Percentiles rank a stretch among this genome's conserved stretches.
These are phyloP conservation scores for Hydrolagus affinis DNA, from an alignment of 2,113 vertebrate genomes.

Conservation along the genomic window DNA sequence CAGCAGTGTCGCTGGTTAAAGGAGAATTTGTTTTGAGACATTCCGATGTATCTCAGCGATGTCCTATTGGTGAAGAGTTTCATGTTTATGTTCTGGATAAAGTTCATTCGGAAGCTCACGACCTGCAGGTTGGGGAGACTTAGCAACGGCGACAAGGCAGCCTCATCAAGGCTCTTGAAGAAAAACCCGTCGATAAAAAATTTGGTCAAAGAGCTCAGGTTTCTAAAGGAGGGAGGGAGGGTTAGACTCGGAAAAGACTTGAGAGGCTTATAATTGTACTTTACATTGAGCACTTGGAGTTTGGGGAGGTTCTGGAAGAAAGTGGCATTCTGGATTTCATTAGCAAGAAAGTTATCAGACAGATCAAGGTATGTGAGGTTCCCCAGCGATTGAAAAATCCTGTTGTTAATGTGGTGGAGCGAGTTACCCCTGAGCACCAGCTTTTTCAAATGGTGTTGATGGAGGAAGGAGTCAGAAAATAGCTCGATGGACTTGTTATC, in stretches of 20 bases:
- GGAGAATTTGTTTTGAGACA: constrained; percentile 42
- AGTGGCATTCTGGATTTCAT: constrained; percentile 51
- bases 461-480: constrained; percentile 43
- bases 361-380: constrained; percentile 50
- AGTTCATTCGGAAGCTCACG: constrained; percentile 59
- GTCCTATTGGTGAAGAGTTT: constrained; percentile 38
- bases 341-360: constrained; percentile 59
- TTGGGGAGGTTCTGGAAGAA: constrained; percentile 53
- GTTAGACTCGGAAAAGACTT: constrained; percentile 43
- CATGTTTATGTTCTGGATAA: constrained; percentile 42
- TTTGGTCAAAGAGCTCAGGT: constrained; percentile 45
- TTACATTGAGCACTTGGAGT: constrained; percentile 54
- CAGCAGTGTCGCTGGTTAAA: not conserved
- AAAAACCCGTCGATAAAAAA: constrained; percentile 60
- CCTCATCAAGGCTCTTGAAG: constrained; percentile 46
- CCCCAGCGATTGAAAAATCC: constrained; percentile 49
- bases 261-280: constrained; percentile 59
- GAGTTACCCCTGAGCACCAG: constrained; percentile 63
- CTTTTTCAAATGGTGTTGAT: constrained; percentile 43
- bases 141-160: constrained; percentile 45
- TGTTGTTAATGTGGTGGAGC: constrained; percentile 46
- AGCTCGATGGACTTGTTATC: constrained; percentile 49
- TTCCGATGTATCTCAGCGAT: constrained; percentile 35
- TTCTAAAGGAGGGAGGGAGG: constrained; percentile 49
- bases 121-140: constrained; percentile 45